Evolutionary conservation across 2,888 invertebrate genomes (phyloP).

Genomic region (Ecdyonurus torrentis): DNA sequence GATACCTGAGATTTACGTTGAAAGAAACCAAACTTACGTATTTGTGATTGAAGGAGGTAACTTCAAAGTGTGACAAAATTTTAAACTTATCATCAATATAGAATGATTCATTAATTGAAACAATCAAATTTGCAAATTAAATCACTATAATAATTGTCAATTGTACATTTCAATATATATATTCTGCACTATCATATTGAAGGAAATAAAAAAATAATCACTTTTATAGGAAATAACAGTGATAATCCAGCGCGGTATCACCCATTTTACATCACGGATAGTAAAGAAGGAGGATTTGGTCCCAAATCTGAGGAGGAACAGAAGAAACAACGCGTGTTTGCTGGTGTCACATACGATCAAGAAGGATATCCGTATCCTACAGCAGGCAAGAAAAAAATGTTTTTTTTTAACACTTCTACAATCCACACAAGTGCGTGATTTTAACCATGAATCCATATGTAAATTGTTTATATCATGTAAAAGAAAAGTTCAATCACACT

Average conservation of each 20-base stretch:
- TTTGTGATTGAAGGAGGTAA: constrained; percentile 66
- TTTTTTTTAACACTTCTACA: too few relatives aligned
- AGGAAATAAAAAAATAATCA: too few relatives aligned
- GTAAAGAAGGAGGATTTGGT: constrained; percentile 68
- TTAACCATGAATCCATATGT: not conserved
- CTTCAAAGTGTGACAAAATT: too few relatives aligned
- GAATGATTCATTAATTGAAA: too few relatives aligned
- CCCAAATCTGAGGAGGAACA: constrained; percentile 57
- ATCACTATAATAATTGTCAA: too few relatives aligned
- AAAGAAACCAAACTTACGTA: constrained; percentile 70
- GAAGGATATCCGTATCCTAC: constrained; percentile 66
- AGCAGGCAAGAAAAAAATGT: constrained; percentile 35
- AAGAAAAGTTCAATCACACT: too few relatives aligned
- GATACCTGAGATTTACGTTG: constrained; percentile 77
- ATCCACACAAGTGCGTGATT: not conserved
- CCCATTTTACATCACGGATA: constrained; percentile 82
- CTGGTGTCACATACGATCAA: constrained; percentile 59
- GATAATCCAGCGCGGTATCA: constrained; percentile 74
- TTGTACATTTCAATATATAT: too few relatives aligned
- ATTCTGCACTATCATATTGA: too few relatives aligned
- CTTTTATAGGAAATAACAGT: constrained; percentile 46
- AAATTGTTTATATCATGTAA: too few relatives aligned
- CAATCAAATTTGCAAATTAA: too few relatives aligned
- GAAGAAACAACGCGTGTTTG: constrained; percentile 54
- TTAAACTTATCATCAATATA: too few relatives aligned